These are phyloP conservation scores for Drepanosiphum platanoidis DNA, from an alignment of 2,888 invertebrate species.

Conservation along the genomic window DNA sequence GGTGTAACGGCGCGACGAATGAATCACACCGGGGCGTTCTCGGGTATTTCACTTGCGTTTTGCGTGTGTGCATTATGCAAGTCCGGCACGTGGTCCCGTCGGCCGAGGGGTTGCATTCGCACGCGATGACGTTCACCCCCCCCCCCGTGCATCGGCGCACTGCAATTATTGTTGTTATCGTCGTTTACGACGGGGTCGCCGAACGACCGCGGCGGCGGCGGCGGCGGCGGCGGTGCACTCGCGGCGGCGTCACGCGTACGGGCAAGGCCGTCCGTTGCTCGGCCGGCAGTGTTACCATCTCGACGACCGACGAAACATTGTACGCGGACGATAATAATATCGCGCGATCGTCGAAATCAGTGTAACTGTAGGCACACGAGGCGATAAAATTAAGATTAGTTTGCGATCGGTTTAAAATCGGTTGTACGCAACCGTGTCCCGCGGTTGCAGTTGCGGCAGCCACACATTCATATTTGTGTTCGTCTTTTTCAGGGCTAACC, in stretches of 20 bases:
- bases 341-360: too few relatives aligned
- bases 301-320: not conserved
- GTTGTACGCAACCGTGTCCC: too few relatives aligned
- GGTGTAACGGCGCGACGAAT: not conserved
- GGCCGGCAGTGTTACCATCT: constrained; percentile 4
- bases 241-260: not conserved
- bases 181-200: not conserved
- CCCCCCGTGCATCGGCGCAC: not conserved
- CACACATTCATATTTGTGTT: too few relatives aligned
- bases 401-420: too few relatives aligned
- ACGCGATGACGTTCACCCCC: not conserved
- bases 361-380: too few relatives aligned
- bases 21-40: not conserved
- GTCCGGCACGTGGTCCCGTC: not conserved
- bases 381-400: too few relatives aligned
- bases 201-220: not conserved
- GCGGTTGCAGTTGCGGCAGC: too few relatives aligned
- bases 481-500: too few relatives aligned
- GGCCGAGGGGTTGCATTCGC: not conserved
- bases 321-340: too few relatives aligned
- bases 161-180: not conserved
- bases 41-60: not conserved
- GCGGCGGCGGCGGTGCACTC: not conserved
- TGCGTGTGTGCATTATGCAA: not conserved
- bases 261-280: not conserved